These are phyloP conservation scores for Camponotus vicinus DNA, from an alignment of 1,140 invertebrate genomes.

Conservation along the genomic window DNA sequence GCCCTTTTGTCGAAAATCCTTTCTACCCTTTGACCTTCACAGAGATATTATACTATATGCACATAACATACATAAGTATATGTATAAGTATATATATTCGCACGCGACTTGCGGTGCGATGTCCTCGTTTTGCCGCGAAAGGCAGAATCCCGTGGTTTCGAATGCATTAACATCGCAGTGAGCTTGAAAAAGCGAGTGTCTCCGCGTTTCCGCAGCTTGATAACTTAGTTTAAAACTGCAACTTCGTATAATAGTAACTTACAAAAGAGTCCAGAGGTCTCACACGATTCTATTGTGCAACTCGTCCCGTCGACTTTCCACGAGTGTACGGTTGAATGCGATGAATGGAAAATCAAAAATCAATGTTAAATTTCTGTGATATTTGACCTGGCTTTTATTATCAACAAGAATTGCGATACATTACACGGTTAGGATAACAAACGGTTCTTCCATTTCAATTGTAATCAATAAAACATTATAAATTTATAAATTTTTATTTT, in stretches of 20 bases:
- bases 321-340: neutral
- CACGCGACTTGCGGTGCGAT: constrained; percentile 48
- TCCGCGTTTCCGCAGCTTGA: constrained; percentile 26
- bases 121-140: constrained; percentile 47
- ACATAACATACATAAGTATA: constrained; percentile 14
- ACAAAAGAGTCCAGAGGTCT: constrained; percentile 33
- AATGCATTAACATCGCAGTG: constrained; percentile 54
- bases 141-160: constrained; percentile 55
- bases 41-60: neutral
- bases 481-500: neutral
- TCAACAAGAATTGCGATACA: neutral
- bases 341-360: constrained; percentile 10
- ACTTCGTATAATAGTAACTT: constrained; percentile 40
- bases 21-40: constrained; percentile 70
- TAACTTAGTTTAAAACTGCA: constrained; percentile 67
- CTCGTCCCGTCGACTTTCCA: constrained; percentile 12
- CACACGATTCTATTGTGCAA: constrained; percentile 2
- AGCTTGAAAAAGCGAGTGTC: constrained; percentile 46
- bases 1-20: constrained; percentile 35
- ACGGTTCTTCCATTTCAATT: neutral
- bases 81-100: neutral
- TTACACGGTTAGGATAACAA: no score
- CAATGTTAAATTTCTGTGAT: constrained; percentile 18
- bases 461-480: neutral
- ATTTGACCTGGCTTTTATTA: neutral